Evolutionary conservation across 2,888 invertebrate genomes (phyloP).

Genomic region (Dyspetes luteomarginatus): DNA sequence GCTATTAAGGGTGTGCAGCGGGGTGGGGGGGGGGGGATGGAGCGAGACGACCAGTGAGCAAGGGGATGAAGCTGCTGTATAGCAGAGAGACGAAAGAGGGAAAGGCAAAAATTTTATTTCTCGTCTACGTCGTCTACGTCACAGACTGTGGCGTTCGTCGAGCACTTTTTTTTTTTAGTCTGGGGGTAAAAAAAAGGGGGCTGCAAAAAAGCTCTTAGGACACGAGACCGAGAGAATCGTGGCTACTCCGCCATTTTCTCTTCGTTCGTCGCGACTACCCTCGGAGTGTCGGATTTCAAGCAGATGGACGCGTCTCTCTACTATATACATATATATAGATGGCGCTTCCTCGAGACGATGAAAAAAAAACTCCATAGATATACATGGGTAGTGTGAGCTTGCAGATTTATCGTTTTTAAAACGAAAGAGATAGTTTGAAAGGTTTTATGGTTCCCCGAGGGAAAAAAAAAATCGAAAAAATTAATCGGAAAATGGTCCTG

Average conservation of each 20-base stretch:
- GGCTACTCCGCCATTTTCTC: constrained; percentile 56
- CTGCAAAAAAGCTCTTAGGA: constrained; percentile 62
- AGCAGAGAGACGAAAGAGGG: constrained; percentile 6
- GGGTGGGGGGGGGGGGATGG: constrained; percentile 2
- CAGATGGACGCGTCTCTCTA: constrained; percentile 41
- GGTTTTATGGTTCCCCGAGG: constrained; percentile 38
- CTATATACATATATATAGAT: constrained; percentile 13
- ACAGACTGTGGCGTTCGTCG: constrained; percentile 39
- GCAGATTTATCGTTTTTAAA: constrained; percentile 35
- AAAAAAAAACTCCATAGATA: not conserved
- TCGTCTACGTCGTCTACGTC: constrained; percentile 59
- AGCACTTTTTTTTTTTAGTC: constrained; percentile 55
- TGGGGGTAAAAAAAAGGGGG: constrained; percentile 20
- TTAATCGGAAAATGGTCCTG: constrained; percentile 5
- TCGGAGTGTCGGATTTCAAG: constrained; percentile 46
- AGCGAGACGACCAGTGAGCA: too few relatives aligned
- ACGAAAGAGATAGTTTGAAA: constrained; percentile 40
- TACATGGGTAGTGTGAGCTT: not conserved
- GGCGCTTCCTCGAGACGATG: constrained; percentile 17
- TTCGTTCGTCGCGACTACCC: constrained; percentile 21
- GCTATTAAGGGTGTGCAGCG: constrained; percentile 19
- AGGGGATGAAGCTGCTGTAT: too few relatives aligned
- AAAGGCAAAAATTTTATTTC: constrained; percentile 59
- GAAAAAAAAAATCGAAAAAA: constrained; percentile 11
- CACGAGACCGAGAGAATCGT: constrained; percentile 30